Evolutionary conservation across 2,888 invertebrate species (phyloP), one percentile per base, ranked within the genome.

Genomic region (Ophion costatus): DNA sequence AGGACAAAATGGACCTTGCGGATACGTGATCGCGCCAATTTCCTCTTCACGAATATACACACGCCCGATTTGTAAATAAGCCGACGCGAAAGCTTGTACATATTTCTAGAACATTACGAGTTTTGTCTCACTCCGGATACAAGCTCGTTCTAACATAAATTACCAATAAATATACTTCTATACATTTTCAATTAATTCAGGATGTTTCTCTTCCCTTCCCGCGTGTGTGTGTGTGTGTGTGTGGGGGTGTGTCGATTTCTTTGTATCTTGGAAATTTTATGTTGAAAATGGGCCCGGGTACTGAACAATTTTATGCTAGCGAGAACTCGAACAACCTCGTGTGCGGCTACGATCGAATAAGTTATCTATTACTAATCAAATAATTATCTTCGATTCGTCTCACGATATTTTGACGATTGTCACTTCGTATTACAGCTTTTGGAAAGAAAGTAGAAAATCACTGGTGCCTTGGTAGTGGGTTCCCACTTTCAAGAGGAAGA

Each of bases 1-100:
- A 98, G 89, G 98, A 98, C 89, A 97, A 96, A 93, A 96, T 96
- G 87, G 92, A 94, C 1, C 94, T 95, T 42, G 94, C 95, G 86
- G 94, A 94, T 92, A 89, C 93, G 76, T 94, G 91, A 90, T 89
- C 3, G 38, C 22, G 45, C 24, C 29, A 29, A 29, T 56, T 17
- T 9, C 24, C n/a, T 51, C 1, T 7, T 24, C n/a, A 0, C 57
- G n/a, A 11, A 38, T 38, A 73, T 9, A 38, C 29, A 7, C 3
- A 29, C 20, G 5, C 29, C 56, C 10, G 22, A 33, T 4, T 57
- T 82, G 76, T 77, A 76, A 71, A 82, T 82, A 82, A 56, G 42
- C 45, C 17, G 10, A 56, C 17, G 20, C n/a, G 14, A 29, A 45
- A 38, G 9, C 20, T 20, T 67, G 67, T 67, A 67, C 45, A 67